Evolutionary conservation across 2,797 vertebrate species (phyloP), one percentile per base, ranked within the genome.

Genomic region (Eutrigla gurnardus): DNA sequence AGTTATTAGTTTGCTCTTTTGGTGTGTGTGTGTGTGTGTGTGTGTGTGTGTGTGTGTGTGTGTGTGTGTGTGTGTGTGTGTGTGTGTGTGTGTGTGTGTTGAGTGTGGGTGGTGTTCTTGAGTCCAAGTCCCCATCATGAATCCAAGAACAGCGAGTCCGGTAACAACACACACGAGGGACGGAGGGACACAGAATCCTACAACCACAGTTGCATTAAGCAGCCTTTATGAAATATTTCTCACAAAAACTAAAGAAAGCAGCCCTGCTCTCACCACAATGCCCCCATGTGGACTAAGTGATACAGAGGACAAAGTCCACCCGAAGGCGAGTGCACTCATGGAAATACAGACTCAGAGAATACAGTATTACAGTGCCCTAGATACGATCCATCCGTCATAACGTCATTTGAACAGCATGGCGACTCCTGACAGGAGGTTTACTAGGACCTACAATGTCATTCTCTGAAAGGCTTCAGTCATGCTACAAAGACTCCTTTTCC

Each of bases 91-190:
- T 35, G 39, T 25, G 32, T 65, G 60, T 35, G n/a, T 35, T 63
- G 18, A 13, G 68, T 50, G 67, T 75, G 59, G 77, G 70, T 52
- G 65, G 70, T 42, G 60, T 17, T 32, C 49, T 70, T 57, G 18
- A 46, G 32, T 55, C 6, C 54, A 54, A 74, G 18, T 71, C 50
- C 52, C 55, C 35, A 55, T 52, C 65, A 58, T 71, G 57, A 71
- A 61, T 71, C 61, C 57, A 63, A 15, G 15, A 68, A 66, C 57
- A 71, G 49, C n/a, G 55, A 39, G 5, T 54, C 49, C 1, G 2
- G 12, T 42, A 78, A 42, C 50, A 72, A 39, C 35, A 45, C 10
- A 49, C 0, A 40, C 17, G 42, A 46, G 63, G 50, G 49, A 65
- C 37, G 64, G 8, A 53, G 6, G 18, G n/a, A 72, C 32, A 70